phyloP scores from a whole-genome alignment of 1,140 invertebrate genomes.

The Camponotus floridanus region DNA sequence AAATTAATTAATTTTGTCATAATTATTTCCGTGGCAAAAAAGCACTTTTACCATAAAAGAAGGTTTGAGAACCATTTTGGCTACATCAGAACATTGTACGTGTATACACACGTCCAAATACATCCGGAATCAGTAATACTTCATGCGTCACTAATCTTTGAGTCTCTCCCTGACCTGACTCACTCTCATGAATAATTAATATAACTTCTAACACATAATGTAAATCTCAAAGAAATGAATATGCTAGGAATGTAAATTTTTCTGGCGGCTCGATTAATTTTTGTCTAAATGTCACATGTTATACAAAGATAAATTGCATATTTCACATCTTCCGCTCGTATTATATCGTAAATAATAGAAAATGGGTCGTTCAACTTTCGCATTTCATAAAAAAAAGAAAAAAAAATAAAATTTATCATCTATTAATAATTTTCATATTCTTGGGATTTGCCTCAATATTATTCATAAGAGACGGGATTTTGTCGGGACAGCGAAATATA shows the following conservation, averaged over 20 bases:
- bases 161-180: neutral
- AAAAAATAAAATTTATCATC: neutral
- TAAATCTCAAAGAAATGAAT: neutral
- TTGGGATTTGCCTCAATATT: neutral
- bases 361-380: neutral
- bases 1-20: neutral
- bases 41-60: neutral
- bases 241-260: neutral
- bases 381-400: neutral
- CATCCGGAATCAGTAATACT: neutral
- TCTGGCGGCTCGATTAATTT: slow-evolving; percentile 13
- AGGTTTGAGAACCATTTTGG: neutral
- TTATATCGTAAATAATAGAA: neutral
- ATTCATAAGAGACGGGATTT: neutral
- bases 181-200: slow-evolving; percentile 31
- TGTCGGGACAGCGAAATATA: neutral
- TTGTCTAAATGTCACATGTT: neutral
- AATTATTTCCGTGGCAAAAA: neutral
- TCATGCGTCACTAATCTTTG: neutral
- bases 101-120: neutral
- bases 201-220: neutral
- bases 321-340: neutral
- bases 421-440: neutral
- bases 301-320: neutral
- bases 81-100: neutral